Conservation (phyloP, 2,888 invertebrate genomes). For the Acrobasis suavella region DNA sequence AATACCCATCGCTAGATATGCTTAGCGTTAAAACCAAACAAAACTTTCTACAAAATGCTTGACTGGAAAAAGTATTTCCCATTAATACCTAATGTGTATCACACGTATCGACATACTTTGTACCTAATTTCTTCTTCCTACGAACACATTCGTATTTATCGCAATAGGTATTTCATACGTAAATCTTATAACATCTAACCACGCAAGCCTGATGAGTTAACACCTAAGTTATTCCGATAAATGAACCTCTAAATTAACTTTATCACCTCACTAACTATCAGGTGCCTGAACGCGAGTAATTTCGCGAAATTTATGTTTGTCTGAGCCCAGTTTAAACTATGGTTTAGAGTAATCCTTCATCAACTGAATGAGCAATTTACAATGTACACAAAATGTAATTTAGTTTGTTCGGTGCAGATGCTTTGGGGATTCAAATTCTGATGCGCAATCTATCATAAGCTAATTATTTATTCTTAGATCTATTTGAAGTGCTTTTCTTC, state of each 20-base stretch:
- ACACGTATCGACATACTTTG: too few species aligned
- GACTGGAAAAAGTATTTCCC: too few species aligned
- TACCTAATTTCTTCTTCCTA: too few species aligned
- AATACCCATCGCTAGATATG: too few species aligned
- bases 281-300: constrained; percentile 25
- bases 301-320: constrained; percentile 32
- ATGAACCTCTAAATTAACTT: constrained; percentile 23
- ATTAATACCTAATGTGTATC: too few species aligned
- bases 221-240: constrained; percentile 18
- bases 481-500: too few species aligned
- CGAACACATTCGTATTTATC: background rate
- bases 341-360: constrained; percentile 44
- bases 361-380: constrained; percentile 53
- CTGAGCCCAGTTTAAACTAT: constrained; percentile 30
- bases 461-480: background rate
- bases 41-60: too few species aligned
- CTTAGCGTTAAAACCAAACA: too few species aligned
- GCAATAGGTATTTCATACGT: background rate
- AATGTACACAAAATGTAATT: constrained; percentile 64
- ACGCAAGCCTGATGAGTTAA: constrained; percentile 7
- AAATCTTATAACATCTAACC: background rate
- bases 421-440: constrained; percentile 1
- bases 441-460: background rate
- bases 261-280: constrained; percentile 24
- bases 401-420: constrained; percentile 34